Evolutionary conservation across 2,888 invertebrate species (phyloP), one percentile per base, ranked within the genome.

Genomic region (Athalia cordata): DNA sequence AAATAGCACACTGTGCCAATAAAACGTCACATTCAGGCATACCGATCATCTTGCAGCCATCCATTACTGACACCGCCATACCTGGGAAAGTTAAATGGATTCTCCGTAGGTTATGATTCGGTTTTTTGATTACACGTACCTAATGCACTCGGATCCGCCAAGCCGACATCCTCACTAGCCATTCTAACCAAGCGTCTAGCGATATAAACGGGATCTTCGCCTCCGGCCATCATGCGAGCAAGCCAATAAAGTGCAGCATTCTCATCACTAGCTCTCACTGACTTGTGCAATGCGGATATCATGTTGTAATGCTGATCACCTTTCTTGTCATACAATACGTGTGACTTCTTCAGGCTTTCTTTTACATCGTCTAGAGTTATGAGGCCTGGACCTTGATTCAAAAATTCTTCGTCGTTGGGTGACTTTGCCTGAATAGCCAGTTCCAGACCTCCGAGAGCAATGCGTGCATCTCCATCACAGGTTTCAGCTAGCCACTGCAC

Each of bases 251-350:
- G 89, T 11, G 96, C 93, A 3, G 96, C 96, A 89, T 95, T 95
- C 80, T 93, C 95, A 88, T 96, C 95, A 15, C 95, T 93, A 0
- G 96, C 96, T 82, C 96, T 92, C 74, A 97, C 94, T 0, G 96
- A 95, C 89, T 97, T 96, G 85, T 96, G 96, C 82, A 96, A 91
- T 0, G 96, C 96, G 1, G 96, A 96, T 83, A 96, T 94, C 59
- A 93, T 93, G 87, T 96, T 95, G 89, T 96, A 96, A 89, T 96
- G 96, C 86, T 96, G 95, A 72, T 96, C 96, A 7, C 96, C 96
- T 88, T 93, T 92, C 77, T 93, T 92, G 87, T 96, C 96, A 88
- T 96, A 96, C 57, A 96, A 86, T 88, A 96, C 92, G 87, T 96
- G 96, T 0, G 95, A 94, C 84, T 95, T 93, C 93, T 95, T 95